A percentile compares a stretch with the other conserved stretches of the same genome.
Conservation (phyloP, 2,888 invertebrate genomes). For the Stenodera caucasica region DNA sequence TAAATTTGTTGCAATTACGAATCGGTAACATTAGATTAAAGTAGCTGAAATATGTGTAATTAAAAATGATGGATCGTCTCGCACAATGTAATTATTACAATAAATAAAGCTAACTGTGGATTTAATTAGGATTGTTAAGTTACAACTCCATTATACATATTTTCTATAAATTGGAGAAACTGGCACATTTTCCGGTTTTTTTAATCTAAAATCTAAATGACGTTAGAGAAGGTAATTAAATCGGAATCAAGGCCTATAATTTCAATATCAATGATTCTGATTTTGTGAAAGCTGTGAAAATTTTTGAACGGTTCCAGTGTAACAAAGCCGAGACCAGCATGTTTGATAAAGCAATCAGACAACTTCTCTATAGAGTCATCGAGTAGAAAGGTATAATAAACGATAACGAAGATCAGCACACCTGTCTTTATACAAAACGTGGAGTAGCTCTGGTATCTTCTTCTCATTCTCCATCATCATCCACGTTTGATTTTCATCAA, state of each 20-base stretch:
- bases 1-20: too few relatives aligned
- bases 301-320: neutral
- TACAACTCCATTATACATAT: neutral
- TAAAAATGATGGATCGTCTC: too few relatives aligned
- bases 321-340: constrained; percentile 13
- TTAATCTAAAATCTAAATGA: too few relatives aligned
- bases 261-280: too few relatives aligned
- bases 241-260: too few relatives aligned
- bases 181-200: too few relatives aligned
- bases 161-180: too few relatives aligned
- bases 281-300: constrained; percentile 4
- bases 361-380: constrained; percentile 23
- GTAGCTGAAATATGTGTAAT: too few relatives aligned
- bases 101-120: too few relatives aligned
- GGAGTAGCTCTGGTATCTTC: neutral
- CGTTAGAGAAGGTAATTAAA: too few relatives aligned
- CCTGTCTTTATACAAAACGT: constrained; percentile 14
- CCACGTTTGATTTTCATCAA: neutral
- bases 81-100: too few relatives aligned
- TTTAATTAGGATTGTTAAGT: neutral
- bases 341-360: constrained; percentile 24
- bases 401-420: constrained; percentile 27
- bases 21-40: too few relatives aligned
- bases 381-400: constrained; percentile 10
- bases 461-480: neutral